Base-by-base conservation (phyloP, 2,113 vertebrate species). In the Hyaena hyaena region DNA sequence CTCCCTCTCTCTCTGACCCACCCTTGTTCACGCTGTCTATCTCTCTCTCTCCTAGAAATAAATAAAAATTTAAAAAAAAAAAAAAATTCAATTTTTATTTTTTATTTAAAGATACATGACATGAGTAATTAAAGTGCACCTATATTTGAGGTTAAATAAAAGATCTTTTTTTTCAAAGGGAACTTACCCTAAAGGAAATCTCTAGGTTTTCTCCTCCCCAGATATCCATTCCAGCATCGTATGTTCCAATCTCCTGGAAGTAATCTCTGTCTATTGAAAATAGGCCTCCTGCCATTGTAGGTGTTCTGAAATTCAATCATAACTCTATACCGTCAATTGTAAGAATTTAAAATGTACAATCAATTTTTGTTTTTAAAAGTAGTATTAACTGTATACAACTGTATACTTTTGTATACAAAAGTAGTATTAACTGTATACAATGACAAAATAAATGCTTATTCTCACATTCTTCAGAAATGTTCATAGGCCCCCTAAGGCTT, bases 141-240 rank as follows among this genome's bases (percentile, higher is more conserved):
- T 95, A 79, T 79, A 91, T 58, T 89, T 95, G 68, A 94, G 63
- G 16, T 90, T 90, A 96, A 94, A 23, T 11, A 76, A 84, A 94
- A 74, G 65, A 77, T 48, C 95, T 61, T 4, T 58, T 92, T 94
- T 95, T 84, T 68, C 82, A 45, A 97, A 76, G 81, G 39, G 31
- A 97, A 98, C 99, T 93, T 98, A 99, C 99, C 99, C 99, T 99
- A 98, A 99, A 99, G 95, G 99, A 99, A 98, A 99, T 99, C 98
- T 99, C 99, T 98, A 99, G 98, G 98, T 99, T 99, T 98, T 99
- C 99, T 98, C 99, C 99, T 95, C 99, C 99, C 99, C 99, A 99
- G 98, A 99, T 99, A 99, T 99, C 99, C 99, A 99, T 99, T 98
- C 99, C 99, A 98, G 99, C 99, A 98, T 99, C 99, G 71, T 99